Conservation (phyloP, 2,888 invertebrate species). For the Agrochola lychnidis region DNA sequence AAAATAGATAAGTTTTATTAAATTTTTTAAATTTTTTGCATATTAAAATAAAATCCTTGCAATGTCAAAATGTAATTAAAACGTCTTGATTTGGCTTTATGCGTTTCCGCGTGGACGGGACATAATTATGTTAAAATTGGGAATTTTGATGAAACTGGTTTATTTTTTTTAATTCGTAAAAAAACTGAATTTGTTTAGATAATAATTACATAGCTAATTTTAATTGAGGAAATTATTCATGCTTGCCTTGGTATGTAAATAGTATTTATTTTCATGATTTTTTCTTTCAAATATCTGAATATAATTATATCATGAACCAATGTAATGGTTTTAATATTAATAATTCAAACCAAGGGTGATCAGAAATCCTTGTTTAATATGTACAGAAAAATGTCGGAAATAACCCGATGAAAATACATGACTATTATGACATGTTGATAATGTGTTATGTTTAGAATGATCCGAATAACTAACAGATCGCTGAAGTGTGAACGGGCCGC, state of each 20-base stretch:
- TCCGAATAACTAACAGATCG: neutral
- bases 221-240: conserved; percentile 34
- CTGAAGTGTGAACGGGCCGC: conserved; percentile 2
- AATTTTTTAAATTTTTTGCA: neutral
- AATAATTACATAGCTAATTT: neutral
- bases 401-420: conserved; percentile 22
- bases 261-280: conserved; percentile 13
- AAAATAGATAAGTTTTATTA: neutral
- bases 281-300: conserved; percentile 1
- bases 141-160: conserved; percentile 19
- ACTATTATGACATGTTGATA: conserved; percentile 28
- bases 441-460: conserved; percentile 1
- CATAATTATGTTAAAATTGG: neutral
- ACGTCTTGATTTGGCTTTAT: neutral
- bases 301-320: conserved; percentile 15
- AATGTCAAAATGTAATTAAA: neutral
- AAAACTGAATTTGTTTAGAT: neutral
- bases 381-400: conserved; percentile 31
- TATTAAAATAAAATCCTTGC: neutral
- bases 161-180: too few species aligned
- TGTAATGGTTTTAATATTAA: neutral
- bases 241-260: conserved; percentile 31
- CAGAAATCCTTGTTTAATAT: neutral
- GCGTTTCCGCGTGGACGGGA: neutral
- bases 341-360: neutral